Evolutionary conservation across 30 jellyfish, hydroid and myxozoan genomes (phyloP), one percentile per base, ranked within the genome.

Genomic region (Turritopsis rubra): DNA sequence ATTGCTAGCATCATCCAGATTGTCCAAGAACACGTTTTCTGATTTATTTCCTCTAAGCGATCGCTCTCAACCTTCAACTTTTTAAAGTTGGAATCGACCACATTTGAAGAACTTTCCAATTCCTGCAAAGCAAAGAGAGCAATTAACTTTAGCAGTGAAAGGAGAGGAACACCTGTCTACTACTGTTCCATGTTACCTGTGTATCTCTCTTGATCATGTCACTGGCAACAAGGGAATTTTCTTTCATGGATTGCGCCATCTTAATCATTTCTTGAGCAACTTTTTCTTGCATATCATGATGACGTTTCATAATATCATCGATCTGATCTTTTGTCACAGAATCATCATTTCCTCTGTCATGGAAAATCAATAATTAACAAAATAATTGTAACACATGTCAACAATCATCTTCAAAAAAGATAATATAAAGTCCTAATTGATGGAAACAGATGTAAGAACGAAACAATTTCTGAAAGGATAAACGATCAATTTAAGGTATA

Each of bases 231-330:
- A 92, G 79, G 8, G 98, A 88, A 17, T 88, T 88, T 52, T 92
- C 96, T 70, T 92, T 92, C 95, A 92, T 84, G 60, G 88, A 84
- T 52, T 88, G 96, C 71, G 98, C 96, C 98, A 92, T 92, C 78
- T 79, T 78, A 21, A 92, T 85, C 96, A 92, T 85, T 52, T 92
- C 96, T 16, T 92, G 93, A n/a, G 98, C 98, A 52, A 92, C 87
- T 73, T 92, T 92, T 79, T 92, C 98, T 73, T 92, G 98, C 28
- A 76, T 91, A 4, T 87, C 96, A 29, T 92, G 98, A 72, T 92
- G 98, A 26, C 86, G 93, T 83, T 88, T 92, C 25, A 92, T 74
- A 28, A 92, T 92, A 29, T 92, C 96, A 75, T 88, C 96, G 23
- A 92, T 85, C 60, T 81, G 81, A 70, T 92, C 96, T 60, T 88